Conservation (phyloP, 2,113 vertebrate genomes). For the Hydrochoerus hydrochaeris region DNA sequence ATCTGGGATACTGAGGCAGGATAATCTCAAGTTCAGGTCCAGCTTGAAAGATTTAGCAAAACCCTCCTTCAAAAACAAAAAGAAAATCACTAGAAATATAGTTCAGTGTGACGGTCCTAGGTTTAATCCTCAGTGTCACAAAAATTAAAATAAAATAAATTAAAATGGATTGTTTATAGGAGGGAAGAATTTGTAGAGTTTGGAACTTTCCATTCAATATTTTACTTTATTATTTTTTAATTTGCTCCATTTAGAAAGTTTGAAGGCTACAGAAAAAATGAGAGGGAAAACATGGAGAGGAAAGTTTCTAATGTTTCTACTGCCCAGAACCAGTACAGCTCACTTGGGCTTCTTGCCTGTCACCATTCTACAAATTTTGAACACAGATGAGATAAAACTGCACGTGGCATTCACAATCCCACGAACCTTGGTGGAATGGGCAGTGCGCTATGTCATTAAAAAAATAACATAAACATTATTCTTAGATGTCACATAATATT, state of each 20-base stretch:
- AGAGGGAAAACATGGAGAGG: background rate
- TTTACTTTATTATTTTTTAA: slow-evolving; percentile 27
- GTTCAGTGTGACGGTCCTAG: background rate
- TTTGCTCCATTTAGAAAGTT: background rate
- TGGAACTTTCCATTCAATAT: background rate
- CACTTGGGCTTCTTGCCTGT: background rate
- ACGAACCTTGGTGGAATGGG: slow-evolving; percentile 35
- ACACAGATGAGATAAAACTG: slow-evolving; percentile 43
- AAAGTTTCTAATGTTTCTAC: background rate
- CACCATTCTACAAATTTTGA: slow-evolving; percentile 27
- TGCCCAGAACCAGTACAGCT: background rate
- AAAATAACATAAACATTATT: slow-evolving; percentile 42
- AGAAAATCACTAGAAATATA: background rate
- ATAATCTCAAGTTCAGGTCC: background rate
- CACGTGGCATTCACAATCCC: background rate
- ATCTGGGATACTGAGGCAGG: background rate
- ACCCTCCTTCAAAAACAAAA: background rate
- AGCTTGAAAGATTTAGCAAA: background rate
- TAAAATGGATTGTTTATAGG: background rate
- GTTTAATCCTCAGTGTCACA: background rate
- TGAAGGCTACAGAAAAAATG: background rate
- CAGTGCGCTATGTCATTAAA: slow-evolving; percentile 41
- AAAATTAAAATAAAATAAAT: background rate
- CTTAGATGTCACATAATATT: slow-evolving; percentile 35
- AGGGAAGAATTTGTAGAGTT: background rate